A percentile compares a stretch with the other conserved stretches of the same genome.
Evolutionary conservation across 2,888 invertebrate genomes (phyloP).

Genomic region (Rhagium mordax): DNA sequence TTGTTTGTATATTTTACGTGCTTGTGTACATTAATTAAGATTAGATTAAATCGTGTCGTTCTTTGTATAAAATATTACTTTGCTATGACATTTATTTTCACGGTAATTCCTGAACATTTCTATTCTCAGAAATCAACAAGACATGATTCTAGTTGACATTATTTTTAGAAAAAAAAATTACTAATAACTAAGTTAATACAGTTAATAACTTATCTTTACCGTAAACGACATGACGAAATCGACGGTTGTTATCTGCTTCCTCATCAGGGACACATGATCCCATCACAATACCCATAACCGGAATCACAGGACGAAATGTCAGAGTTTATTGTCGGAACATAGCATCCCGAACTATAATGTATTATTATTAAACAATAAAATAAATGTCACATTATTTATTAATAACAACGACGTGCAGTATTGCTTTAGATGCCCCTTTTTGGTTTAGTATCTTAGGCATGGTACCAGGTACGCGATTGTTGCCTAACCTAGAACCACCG

Average conservation of each 20-base stretch:
- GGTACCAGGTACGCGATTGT: conserved; percentile 26
- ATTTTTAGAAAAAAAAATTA: background rate
- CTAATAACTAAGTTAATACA: no score
- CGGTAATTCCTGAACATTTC: background rate
- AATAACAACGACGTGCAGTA: background rate
- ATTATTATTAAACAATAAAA: background rate
- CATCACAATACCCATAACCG: conserved; percentile 79
- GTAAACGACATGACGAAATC: conserved; percentile 69
- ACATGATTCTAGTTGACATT: background rate
- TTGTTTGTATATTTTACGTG: background rate
- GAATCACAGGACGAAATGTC: conserved; percentile 50
- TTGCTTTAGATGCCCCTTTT: background rate
- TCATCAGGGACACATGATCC: conserved; percentile 82
- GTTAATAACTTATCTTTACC: conserved; percentile 62
- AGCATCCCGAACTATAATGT: conserved; percentile 22
- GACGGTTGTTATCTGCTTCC: conserved; percentile 72
- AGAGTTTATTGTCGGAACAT: conserved; percentile 61
- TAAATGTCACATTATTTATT: background rate
- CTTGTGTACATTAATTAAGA: background rate
- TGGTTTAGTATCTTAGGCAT: background rate
- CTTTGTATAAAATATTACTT: background rate
- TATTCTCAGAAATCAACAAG: background rate
- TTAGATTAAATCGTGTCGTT: background rate
- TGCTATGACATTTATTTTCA: background rate
- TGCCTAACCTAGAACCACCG: conserved; percentile 5